Percentiles rank a stretch among this genome's conserved stretches.
Evolutionary conservation across 2,113 vertebrate genomes (phyloP).

Genomic region (Gorsachius goisagi): DNA sequence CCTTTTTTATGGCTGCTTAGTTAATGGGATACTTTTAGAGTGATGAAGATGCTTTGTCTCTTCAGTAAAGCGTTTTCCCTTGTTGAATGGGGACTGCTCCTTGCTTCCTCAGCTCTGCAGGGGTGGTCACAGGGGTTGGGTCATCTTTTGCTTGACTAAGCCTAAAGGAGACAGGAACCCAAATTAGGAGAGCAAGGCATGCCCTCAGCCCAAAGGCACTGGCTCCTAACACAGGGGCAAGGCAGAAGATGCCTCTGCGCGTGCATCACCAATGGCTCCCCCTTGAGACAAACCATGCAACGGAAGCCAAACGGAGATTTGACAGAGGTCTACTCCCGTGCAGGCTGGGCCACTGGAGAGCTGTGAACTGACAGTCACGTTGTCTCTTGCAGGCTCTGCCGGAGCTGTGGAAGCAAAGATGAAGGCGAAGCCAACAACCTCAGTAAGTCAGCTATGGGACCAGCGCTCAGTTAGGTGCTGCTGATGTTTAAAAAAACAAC

Average conservation of each 20-base stretch:
- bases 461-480: background rate
- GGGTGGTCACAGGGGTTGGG: background rate
- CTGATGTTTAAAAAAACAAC: background rate
- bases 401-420: background rate
- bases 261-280: fast-evolving
- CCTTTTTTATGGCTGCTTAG: background rate
- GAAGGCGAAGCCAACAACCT: fast-evolving
- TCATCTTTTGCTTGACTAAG: background rate
- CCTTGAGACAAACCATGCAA: fast-evolving
- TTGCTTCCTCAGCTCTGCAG: background rate
- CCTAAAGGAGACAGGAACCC: background rate
- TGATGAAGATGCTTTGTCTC: fast-evolving
- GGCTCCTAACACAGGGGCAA: background rate
- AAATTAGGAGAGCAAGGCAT: background rate
- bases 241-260: background rate
- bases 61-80: background rate
- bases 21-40: background rate
- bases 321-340: background rate
- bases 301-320: background rate
- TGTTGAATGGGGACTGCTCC: fast-evolving
- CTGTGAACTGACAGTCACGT: fast-evolving
- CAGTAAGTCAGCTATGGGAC: background rate
- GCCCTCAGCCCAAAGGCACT: background rate
- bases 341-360: fast-evolving
- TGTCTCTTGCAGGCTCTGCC: slow-evolving; percentile 7